phyloP scores from a whole-genome alignment of 2,888 invertebrate genomes.

The Spatulosminthurus flaviceps region DNA sequence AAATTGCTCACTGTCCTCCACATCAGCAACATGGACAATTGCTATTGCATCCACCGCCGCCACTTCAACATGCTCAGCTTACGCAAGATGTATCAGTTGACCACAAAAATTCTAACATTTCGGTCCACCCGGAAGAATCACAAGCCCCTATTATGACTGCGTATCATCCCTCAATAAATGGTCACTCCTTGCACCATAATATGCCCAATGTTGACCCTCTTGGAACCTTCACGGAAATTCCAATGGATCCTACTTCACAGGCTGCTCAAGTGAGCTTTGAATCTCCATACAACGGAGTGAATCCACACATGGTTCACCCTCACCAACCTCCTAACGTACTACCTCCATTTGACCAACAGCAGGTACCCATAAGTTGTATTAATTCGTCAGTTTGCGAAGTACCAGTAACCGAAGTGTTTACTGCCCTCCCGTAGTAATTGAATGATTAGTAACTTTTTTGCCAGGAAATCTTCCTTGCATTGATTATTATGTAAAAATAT shows the following conservation, averaged over 20 bases:
- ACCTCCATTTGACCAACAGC: slow-evolving; percentile 62
- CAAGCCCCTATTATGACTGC: slow-evolving; percentile 62
- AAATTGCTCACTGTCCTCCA: slow-evolving; percentile 57
- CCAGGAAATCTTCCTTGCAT: too few species aligned
- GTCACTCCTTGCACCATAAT: slow-evolving; percentile 55
- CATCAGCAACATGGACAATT: slow-evolving; percentile 68
- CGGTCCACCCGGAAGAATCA: slow-evolving; percentile 66
- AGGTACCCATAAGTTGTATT: slow-evolving; percentile 47
- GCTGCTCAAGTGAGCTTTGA: slow-evolving; percentile 59
- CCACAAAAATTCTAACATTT: slow-evolving; percentile 64
- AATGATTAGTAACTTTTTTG: too few species aligned
- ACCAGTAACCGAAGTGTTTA: too few species aligned
- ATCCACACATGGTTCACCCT: slow-evolving; percentile 60
- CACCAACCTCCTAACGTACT: slow-evolving; percentile 60
- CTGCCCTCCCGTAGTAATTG: too few species aligned
- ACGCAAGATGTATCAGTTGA: slow-evolving; percentile 49
- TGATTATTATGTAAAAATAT: too few species aligned
- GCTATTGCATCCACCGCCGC: slow-evolving; percentile 67
- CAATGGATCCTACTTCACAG: slow-evolving; percentile 53
- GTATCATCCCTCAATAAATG: slow-evolving; percentile 47
- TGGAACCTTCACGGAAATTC: slow-evolving; percentile 59
- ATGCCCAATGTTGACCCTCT: slow-evolving; percentile 52
- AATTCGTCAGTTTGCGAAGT: too few species aligned
- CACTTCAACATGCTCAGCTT: slow-evolving; percentile 65
- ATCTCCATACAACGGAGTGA: slow-evolving; percentile 56